Conservation (phyloP, 2,113 vertebrate genomes). For the Atrichornis clamosus region DNA sequence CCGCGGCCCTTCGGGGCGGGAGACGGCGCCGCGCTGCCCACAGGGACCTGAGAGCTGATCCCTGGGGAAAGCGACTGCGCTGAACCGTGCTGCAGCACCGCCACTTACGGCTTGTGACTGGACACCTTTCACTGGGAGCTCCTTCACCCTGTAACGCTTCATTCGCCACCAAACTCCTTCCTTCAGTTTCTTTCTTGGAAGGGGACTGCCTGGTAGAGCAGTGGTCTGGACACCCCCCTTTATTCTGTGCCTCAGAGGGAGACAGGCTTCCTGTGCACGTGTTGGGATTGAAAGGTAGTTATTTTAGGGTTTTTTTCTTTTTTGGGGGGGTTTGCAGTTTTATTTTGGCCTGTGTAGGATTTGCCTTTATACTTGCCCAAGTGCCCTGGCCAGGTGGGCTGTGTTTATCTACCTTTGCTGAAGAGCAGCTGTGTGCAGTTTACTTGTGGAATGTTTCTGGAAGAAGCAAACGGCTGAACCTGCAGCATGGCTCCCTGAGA, state of each 20-base stretch:
- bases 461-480: neutral
- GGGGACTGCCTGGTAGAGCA: neutral
- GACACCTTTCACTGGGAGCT: neutral
- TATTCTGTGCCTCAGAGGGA: neutral
- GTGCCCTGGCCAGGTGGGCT: neutral
- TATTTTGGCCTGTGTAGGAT: neutral
- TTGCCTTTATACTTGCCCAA: slow-evolving; percentile 21
- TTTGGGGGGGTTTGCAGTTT: neutral
- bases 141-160: neutral
- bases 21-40: rapidly evolving
- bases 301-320: neutral
- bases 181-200: neutral
- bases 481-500: neutral
- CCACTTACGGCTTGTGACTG: neutral
- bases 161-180: neutral
- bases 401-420: neutral
- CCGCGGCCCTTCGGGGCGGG: rapidly evolving
- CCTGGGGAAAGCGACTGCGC: rapidly evolving
- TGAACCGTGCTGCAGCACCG: rapidly evolving
- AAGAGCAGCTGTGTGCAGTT: neutral
- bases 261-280: neutral
- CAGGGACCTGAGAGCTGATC: neutral
- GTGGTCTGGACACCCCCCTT: neutral
- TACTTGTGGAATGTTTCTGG: neutral
- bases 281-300: neutral